phyloP scores from a whole-genome alignment of 1,140 invertebrate species.

The Macrocentrus cingulum region DNA sequence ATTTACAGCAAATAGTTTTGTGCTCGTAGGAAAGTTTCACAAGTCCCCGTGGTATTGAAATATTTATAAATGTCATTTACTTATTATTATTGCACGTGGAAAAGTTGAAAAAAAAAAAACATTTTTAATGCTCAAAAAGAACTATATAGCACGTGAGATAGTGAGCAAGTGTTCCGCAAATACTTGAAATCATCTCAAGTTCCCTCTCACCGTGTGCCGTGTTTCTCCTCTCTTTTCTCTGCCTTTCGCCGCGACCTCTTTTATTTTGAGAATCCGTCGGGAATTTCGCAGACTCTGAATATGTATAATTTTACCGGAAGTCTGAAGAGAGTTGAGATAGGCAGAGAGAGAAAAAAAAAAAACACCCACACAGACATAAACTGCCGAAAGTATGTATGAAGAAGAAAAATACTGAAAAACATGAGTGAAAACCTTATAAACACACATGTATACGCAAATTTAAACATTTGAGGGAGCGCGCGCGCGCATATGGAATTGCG shows the following conservation, averaged over 20 bases:
- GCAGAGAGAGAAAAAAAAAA: background rate
- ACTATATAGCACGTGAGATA: background rate
- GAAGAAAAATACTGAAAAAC: conserved; percentile 11
- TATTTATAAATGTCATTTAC: background rate
- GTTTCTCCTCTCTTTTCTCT: too few relatives aligned
- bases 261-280: background rate
- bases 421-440: conserved; percentile 1
- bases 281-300: conserved; percentile 21
- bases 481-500: too few relatives aligned
- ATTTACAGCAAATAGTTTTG: too few relatives aligned
- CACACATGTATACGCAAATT: too few relatives aligned
- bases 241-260: too few relatives aligned
- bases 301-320: conserved; percentile 21
- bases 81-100: background rate
- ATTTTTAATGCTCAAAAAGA: background rate
- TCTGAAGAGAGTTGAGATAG: conserved; percentile 13
- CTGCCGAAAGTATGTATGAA: conserved; percentile 1
- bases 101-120: background rate
- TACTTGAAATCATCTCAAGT: background rate
- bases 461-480: too few relatives aligned
- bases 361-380: conserved; percentile 17
- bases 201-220: too few relatives aligned
- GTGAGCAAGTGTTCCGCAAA: background rate
- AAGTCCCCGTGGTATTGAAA: background rate
- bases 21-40: too few relatives aligned